These are phyloP conservation scores for Nemoura dubitans DNA, from an alignment of 2,888 invertebrate species.

Conservation along the genomic window DNA sequence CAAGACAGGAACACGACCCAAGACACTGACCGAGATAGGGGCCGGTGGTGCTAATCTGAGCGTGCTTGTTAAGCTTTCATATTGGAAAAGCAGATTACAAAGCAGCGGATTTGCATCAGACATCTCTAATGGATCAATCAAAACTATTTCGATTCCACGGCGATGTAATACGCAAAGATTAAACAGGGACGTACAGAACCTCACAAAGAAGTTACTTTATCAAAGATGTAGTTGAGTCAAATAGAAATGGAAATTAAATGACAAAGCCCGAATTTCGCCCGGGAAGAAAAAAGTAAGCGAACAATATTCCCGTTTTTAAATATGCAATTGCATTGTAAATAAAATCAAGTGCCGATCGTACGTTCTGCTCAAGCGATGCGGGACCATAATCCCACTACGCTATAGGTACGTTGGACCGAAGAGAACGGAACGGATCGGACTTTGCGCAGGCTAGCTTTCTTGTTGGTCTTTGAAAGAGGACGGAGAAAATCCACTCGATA, in stretches of 20 bases:
- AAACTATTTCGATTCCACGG: neutral
- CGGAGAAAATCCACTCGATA: neutral
- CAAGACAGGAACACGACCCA: neutral
- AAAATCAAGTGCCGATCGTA: neutral
- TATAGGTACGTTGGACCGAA: neutral
- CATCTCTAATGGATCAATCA: neutral
- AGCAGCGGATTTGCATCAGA: neutral
- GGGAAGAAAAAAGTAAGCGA: neutral
- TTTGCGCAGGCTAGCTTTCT: neutral
- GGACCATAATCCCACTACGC: neutral
- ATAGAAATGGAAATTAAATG: neutral
- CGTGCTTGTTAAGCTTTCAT: neutral
- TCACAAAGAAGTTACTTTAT: neutral
- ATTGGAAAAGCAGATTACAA: neutral
- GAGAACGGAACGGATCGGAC: neutral
- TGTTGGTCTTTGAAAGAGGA: neutral
- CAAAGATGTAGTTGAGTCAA: neutral
- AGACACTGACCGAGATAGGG: neutral
- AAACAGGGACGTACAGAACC: neutral
- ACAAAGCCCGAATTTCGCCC: neutral
- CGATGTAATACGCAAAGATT: neutral
- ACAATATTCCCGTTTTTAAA: neutral
- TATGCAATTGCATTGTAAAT: neutral
- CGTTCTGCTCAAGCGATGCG: neutral
- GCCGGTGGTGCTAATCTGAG: neutral